Conservation (phyloP, 2,888 invertebrate species). For the Leptodirus hochenwartii region DNA sequence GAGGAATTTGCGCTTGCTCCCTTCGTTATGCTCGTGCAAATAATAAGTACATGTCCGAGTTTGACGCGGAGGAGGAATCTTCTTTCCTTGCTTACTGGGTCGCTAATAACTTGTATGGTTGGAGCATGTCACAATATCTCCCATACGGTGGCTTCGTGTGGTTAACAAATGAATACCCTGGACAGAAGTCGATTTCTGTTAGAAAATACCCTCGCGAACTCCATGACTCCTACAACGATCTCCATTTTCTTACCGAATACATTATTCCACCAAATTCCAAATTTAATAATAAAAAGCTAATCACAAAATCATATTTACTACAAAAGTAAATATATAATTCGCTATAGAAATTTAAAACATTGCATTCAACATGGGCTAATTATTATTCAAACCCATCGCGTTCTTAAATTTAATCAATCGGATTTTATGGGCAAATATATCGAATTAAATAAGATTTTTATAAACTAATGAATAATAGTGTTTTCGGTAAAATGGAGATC, state of each 20-base stretch:
- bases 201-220: slow-evolving; percentile 3
- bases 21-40: slow-evolving; percentile 17
- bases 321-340: slow-evolving; percentile 7
- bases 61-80: slow-evolving; percentile 11
- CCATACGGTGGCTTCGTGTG: too few relatives aligned
- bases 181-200: too few relatives aligned
- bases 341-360: too few relatives aligned
- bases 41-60: slow-evolving; percentile 17
- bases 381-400: too few relatives aligned
- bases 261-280: slow-evolving; percentile 5
- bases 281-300: slow-evolving; percentile 4
- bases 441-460: too few relatives aligned
- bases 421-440: too few relatives aligned
- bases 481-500: too few relatives aligned
- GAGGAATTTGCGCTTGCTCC: slow-evolving; percentile 17
- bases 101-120: slow-evolving; percentile 13
- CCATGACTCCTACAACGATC: slow-evolving; percentile 5
- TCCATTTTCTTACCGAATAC: slow-evolving; percentile 3
- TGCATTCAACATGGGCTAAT: too few relatives aligned
- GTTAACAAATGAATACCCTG: too few relatives aligned
- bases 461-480: too few relatives aligned
- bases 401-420: too few relatives aligned
- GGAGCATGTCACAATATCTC: slow-evolving; percentile 12
- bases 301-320: slow-evolving; percentile 7
- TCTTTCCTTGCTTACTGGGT: slow-evolving; percentile 14